These are phyloP conservation scores for Lota lota DNA, from an alignment of 2,113 vertebrate species.

Conservation along the genomic window DNA sequence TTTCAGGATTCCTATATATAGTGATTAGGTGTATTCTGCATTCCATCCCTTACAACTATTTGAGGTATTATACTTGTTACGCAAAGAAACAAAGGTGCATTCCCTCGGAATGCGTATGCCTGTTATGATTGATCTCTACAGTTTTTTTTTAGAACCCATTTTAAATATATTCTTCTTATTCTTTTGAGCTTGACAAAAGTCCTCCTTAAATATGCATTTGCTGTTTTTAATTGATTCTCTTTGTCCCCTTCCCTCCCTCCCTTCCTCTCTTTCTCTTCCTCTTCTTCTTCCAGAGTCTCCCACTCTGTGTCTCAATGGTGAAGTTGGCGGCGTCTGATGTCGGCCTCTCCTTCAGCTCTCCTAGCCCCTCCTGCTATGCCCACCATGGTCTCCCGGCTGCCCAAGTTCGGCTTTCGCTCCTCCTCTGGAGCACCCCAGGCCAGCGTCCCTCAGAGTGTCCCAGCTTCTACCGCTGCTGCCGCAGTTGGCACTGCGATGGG, in stretches of 20 bases:
- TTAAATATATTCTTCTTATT: not conserved
- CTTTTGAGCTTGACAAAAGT: not conserved
- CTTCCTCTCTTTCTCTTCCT: not conserved
- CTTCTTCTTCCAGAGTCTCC: slow-evolving; percentile 14
- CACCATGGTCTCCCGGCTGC: slow-evolving; percentile 88
- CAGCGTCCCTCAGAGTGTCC: not conserved
- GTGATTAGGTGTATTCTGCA: not conserved
- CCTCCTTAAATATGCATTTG: not conserved
- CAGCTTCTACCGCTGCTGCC: not conserved
- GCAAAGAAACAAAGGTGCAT: no score
- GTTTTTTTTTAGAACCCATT: not conserved
- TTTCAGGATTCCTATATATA: not conserved
- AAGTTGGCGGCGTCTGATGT: slow-evolving; percentile 85
- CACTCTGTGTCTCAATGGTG: slow-evolving; percentile 46
- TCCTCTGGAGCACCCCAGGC: not conserved
- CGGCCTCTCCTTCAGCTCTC: slow-evolving; percentile 74
- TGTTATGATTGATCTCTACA: not conserved
- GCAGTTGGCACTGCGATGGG: fast-evolving
- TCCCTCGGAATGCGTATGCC: no score
- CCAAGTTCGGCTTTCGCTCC: slow-evolving; percentile 82
- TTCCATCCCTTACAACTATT: not conserved
- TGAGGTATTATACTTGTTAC: not conserved
- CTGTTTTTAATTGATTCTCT: not conserved
- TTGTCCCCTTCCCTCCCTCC: not conserved
- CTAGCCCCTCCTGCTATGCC: slow-evolving; percentile 68